A percentile compares a stretch with the other conserved stretches of the same genome.
phyloP scores from a whole-genome alignment of 2,888 invertebrate species.

The Siphonodentalium dalli region DNA sequence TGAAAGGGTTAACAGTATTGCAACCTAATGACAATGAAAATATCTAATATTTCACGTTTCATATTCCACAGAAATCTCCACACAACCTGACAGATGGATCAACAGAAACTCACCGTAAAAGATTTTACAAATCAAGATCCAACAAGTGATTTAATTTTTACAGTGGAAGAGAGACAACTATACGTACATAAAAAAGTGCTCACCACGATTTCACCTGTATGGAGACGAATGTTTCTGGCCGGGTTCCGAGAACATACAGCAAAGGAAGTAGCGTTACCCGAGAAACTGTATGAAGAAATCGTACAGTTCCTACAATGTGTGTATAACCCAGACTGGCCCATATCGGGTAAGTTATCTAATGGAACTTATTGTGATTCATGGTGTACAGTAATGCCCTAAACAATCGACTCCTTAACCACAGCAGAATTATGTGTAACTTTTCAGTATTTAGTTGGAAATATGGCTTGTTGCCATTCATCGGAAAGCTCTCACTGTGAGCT shows the following conservation, averaged over 20 bases:
- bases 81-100: neutral
- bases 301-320: constrained; percentile 64
- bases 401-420: too few relatives aligned
- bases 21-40: neutral
- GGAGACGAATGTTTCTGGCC: constrained; percentile 47
- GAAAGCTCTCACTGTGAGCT: too few relatives aligned
- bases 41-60: neutral
- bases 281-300: constrained; percentile 59
- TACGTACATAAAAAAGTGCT: constrained; percentile 53
- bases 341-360: constrained; percentile 59
- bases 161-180: constrained; percentile 48
- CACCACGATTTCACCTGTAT: constrained; percentile 58
- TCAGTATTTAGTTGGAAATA: too few relatives aligned
- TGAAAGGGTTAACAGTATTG: neutral
- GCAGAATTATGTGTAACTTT: too few relatives aligned
- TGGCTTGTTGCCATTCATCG: too few relatives aligned
- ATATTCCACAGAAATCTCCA: neutral
- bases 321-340: constrained; percentile 63
- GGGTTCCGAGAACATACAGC: constrained; percentile 36
- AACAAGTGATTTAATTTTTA: constrained; percentile 47
- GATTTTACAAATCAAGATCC: constrained; percentile 53
- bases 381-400: too few relatives aligned
- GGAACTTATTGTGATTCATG: too few relatives aligned
- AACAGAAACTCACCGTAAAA: neutral
- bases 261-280: constrained; percentile 46